These are phyloP conservation scores for Pinna nobilis DNA, from an alignment of 1,140 invertebrate genomes.

Conservation along the genomic window DNA sequence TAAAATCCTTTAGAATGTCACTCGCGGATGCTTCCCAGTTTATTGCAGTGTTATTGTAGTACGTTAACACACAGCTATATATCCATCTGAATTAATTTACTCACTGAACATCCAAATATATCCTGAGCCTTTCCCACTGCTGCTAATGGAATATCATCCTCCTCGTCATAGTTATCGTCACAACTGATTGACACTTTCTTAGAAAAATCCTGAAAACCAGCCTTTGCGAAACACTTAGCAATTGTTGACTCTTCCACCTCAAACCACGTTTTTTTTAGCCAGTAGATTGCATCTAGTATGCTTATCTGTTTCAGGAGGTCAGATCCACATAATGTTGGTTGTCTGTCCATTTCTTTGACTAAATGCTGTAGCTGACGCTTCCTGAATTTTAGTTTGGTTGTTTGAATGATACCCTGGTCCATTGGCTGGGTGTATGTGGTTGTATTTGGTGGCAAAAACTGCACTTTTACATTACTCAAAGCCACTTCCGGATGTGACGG, in stretches of 20 bases:
- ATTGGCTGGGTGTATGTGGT: constrained; percentile 75
- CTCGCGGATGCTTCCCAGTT: constrained; percentile 29
- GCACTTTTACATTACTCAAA: not conserved
- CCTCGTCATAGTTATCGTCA: constrained; percentile 20
- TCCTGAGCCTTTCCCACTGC: not conserved
- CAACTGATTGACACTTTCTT: not conserved
- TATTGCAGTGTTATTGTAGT: not conserved
- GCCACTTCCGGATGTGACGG: constrained; percentile 41
- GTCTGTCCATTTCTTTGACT: not conserved
- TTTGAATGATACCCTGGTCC: constrained; percentile 74
- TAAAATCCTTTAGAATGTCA: constrained; percentile 4
- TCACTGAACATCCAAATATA: constrained; percentile 26
- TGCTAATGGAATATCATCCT: constrained; percentile 32
- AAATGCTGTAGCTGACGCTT: constrained; percentile 4
- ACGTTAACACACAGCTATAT: not conserved
- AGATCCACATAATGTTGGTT: constrained; percentile 2
- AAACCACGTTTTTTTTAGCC: constrained; percentile 25
- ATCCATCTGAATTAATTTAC: constrained; percentile 30
- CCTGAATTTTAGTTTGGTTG: constrained; percentile 54
- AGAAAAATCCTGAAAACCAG: not conserved
- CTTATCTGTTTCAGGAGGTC: constrained; percentile 28
- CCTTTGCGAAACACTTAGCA: constrained; percentile 30
- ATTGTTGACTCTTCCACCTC: constrained; percentile 37
- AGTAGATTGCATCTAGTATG: constrained; percentile 41
- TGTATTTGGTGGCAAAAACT: constrained; percentile 72